Evolutionary conservation across 2,888 invertebrate species (phyloP).

Genomic region (Ptilodon capucinus): DNA sequence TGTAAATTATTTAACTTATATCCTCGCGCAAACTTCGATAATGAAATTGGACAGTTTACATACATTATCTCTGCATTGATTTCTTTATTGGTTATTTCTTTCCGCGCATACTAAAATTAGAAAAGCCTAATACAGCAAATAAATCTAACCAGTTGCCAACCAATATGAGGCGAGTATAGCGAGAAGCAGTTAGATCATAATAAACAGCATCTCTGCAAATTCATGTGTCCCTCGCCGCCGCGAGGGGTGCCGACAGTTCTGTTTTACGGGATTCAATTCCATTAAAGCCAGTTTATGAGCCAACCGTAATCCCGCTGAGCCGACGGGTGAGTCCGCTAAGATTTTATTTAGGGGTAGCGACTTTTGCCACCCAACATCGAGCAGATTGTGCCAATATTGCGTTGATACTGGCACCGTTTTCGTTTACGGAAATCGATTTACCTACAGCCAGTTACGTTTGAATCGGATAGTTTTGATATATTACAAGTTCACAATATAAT

Average conservation of each 20-base stretch:
- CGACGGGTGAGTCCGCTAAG: slow-evolving; percentile 24
- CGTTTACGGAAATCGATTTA: neutral
- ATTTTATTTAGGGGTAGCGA: slow-evolving; percentile 11
- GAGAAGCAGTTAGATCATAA: slow-evolving; percentile 9
- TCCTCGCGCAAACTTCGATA: too few relatives aligned
- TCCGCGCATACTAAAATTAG: too few relatives aligned
- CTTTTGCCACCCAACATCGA: slow-evolving; percentile 16
- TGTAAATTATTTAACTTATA: too few relatives aligned
- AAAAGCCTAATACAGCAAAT: too few relatives aligned
- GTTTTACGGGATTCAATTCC: slow-evolving; percentile 68
- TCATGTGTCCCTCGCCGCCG: slow-evolving; percentile 21
- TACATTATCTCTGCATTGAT: too few relatives aligned
- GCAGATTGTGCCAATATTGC: neutral
- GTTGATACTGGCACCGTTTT: neutral
- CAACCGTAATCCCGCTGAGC: slow-evolving; percentile 38
- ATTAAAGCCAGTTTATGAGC: slow-evolving; percentile 63
- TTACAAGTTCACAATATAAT: too few relatives aligned
- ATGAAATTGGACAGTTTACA: too few relatives aligned
- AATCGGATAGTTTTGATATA: neutral
- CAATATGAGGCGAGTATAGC: neutral
- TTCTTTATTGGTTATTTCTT: too few relatives aligned
- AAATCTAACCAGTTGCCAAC: too few relatives aligned
- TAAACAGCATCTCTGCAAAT: slow-evolving; percentile 34
- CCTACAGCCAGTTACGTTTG: neutral
- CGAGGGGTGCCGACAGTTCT: slow-evolving; percentile 36